Base-by-base conservation (phyloP, 1,140 invertebrate genomes). In the Thrips palmi region DNA sequence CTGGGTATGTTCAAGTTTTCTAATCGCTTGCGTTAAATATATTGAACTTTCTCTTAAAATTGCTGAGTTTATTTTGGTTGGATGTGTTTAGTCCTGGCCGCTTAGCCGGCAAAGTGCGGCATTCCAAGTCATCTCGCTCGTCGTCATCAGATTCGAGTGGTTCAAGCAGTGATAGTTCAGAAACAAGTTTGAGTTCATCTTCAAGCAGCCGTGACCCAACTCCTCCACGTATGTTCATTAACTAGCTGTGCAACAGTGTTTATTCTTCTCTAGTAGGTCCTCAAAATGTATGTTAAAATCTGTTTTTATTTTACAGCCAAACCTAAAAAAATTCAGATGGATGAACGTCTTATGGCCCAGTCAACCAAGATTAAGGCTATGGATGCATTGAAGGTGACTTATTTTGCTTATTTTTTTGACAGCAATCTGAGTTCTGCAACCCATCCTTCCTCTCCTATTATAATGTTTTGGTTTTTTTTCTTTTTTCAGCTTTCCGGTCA, bases 111-210 rank as follows among this genome's bases (percentile, higher is more conserved):
- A n/a, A n/a, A n/a, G n/a, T n/a, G n/a, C n/a, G n/a, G 8, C 36
- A 10, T 19, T 29, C 25, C 12, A 21, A 23, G 15, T 43, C 48
- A 12, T 48, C 49, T 8, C 30, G 37, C n/a, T 40, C 45, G 7
- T 43, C 59, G 33, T 52, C 53, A 34, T 55, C 56, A 46, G 51
- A 55, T 36, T 55, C 60, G 23, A 62, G 60, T 19, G 63, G 60
- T 4, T 65, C 62, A n/a, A 62, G 58, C 32, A 63, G 59, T 28
- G 60, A 62, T 20, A 64, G 60, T 0, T 63, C 55, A 22, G 61
- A 64, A 41, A 59, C 62, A 8, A 60, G 55, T 37, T 60, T 59
- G 18, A 47, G 46, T 10, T 64, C 63, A 5, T 47, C 49, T 2
- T 65, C 63, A 3, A 71, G 63, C 45, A 67, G 54, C 52, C 64